Evolutionary conservation across 35 echinoderm and acorn worm genomes (phyloP).

Genomic region (Ophiothrix spiculata): DNA sequence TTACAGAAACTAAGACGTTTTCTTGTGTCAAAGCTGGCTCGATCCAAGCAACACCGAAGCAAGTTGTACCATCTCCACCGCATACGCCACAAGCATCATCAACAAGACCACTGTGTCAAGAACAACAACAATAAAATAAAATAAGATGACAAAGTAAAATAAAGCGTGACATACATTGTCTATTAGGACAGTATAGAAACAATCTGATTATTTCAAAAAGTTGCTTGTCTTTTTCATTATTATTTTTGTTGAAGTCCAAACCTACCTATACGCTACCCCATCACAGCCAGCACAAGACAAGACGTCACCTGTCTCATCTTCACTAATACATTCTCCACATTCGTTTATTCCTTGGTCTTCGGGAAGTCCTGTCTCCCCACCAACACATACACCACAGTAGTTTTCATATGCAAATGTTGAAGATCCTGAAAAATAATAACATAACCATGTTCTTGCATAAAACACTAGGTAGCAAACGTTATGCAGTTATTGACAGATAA

Average conservation of each 20-base stretch:
- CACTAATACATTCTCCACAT: slow-evolving; percentile 30
- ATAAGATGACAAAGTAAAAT: too few species aligned
- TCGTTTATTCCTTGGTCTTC: slow-evolving; percentile 17
- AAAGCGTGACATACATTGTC: too few species aligned
- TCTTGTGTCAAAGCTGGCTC: not conserved
- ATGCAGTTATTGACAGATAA: too few species aligned
- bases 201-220: too few species aligned
- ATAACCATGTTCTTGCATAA: too few species aligned
- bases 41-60: slow-evolving; percentile 41
- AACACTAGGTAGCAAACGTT: too few species aligned
- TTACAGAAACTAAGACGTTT: not conserved
- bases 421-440: not conserved
- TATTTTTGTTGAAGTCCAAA: too few species aligned
- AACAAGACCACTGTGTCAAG: slow-evolving; percentile 42
- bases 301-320: slow-evolving; percentile 2
- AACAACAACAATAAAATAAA: too few species aligned
- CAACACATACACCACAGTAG: slow-evolving; percentile 46
- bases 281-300: slow-evolving; percentile 36
- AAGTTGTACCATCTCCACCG: slow-evolving; percentile 48
- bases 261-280: too few species aligned
- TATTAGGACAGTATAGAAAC: too few species aligned
- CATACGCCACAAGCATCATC: slow-evolving; percentile 73
- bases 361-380: slow-evolving; percentile 12
- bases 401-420: slow-evolving; percentile 37
- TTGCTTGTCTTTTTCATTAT: too few species aligned